Evolutionary conservation across 2,113 vertebrate species (phyloP).

Genomic region (Bostrychus sinensis): DNA sequence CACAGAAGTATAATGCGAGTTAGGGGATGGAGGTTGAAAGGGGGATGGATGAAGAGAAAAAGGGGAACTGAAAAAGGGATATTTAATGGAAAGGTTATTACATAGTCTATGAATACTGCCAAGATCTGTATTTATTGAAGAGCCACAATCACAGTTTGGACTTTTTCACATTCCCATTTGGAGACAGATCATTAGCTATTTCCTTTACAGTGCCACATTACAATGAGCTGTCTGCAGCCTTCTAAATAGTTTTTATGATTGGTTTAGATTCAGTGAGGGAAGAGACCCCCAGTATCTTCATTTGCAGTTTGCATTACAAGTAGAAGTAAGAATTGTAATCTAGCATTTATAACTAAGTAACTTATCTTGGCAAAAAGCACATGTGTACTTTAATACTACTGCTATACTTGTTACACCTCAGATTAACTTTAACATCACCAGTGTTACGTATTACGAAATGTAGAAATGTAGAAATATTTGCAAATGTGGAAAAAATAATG

Average conservation of each 20-base stretch:
- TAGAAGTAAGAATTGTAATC: no score
- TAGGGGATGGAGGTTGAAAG: slow-evolving; percentile 29
- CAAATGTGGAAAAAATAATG: neutral
- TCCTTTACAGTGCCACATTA: slow-evolving; percentile 9
- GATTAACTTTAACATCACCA: neutral
- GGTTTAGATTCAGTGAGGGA: neutral
- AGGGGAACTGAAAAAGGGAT: neutral
- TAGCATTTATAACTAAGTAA: no score
- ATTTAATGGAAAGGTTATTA: slow-evolving; percentile 15
- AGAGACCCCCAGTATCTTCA: slow-evolving; percentile 64
- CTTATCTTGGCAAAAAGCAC: no score
- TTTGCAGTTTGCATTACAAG: no score
- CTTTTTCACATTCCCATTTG: slow-evolving; percentile 6
- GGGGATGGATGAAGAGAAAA: slow-evolving; percentile 6
- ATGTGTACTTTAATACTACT: no score
- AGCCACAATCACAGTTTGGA: neutral
- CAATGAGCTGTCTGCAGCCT: neutral
- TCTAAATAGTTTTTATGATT: neutral
- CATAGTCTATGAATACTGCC: slow-evolving; percentile 9
- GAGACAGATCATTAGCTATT: neutral
- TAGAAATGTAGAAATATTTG: neutral
- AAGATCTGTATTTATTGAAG: slow-evolving; percentile 8
- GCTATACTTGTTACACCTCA: no score
- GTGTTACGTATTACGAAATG: neutral
- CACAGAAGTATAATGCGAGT: slow-evolving; percentile 21